Evolutionary conservation across 2,797 vertebrate genomes (phyloP).

Genomic region (Danio choprae): DNA sequence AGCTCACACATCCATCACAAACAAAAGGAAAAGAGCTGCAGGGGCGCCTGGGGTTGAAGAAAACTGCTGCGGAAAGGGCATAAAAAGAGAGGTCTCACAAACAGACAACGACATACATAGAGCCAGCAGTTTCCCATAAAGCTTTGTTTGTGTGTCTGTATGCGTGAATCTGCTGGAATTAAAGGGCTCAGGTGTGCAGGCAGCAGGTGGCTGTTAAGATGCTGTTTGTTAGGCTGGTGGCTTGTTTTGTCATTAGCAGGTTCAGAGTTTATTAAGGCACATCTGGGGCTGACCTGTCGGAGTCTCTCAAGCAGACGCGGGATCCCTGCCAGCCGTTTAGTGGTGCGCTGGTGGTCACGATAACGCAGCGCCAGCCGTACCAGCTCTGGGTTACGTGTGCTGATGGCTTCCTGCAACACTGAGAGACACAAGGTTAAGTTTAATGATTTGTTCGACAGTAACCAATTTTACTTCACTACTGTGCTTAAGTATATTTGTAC

Average conservation of each 20-base stretch:
- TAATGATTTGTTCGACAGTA: not conserved
- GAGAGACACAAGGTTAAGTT: conserved; percentile 21
- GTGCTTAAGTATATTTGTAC: too few relatives aligned
- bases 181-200: conserved; percentile 42
- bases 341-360: conserved; percentile 94
- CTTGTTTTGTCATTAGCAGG: conserved; percentile 21
- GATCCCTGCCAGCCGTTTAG: conserved; percentile 93
- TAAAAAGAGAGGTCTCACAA: conserved; percentile 9
- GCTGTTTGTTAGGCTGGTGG: conserved; percentile 28
- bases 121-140: not conserved
- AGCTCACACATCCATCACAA: conserved; percentile 47
- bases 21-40: conserved; percentile 11
- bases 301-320: conserved; percentile 92
- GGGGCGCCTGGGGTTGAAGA: not conserved
- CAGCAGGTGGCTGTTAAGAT: conserved; percentile 31
- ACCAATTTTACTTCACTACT: too few relatives aligned
- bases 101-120: not conserved
- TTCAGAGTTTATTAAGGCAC: conserved; percentile 15
- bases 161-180: conserved; percentile 13
- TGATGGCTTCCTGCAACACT: conserved; percentile 97
- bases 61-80: not conserved
- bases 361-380: conserved; percentile 93
- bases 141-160: conserved; percentile 15
- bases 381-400: conserved; percentile 91
- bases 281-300: conserved; percentile 82